Conservation (phyloP, 2,113 vertebrate species). For the Bos javanicus region DNA sequence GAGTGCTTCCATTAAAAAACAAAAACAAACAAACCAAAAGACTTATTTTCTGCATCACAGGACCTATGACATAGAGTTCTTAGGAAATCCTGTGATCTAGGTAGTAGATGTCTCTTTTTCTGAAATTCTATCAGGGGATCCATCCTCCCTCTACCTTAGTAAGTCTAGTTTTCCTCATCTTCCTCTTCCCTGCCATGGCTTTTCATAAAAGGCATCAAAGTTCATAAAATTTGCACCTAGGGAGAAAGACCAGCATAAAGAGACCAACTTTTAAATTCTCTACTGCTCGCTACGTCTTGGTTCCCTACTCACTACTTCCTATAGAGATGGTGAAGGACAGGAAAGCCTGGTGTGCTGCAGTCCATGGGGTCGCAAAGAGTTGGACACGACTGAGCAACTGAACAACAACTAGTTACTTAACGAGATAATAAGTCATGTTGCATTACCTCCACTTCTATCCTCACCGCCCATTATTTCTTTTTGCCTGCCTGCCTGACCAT, state of each 20-base stretch:
- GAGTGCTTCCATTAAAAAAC: neutral
- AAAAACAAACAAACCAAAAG: neutral
- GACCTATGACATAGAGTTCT: neutral
- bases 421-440: neutral
- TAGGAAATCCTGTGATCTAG: neutral
- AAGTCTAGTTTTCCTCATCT: neutral
- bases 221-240: neutral
- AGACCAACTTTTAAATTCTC: neutral
- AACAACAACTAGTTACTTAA: neutral
- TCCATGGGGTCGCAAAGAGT: neutral
- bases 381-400: neutral
- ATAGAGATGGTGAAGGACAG: neutral
- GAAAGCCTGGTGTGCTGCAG: neutral
- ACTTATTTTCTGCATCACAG: neutral
- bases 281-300: neutral
- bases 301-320: neutral
- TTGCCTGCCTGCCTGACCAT: neutral
- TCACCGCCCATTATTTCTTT: neutral
- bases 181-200: neutral
- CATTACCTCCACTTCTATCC: neutral
- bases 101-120: neutral
- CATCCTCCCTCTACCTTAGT: neutral
- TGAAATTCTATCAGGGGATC: neutral
- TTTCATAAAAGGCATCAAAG: neutral
- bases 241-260: neutral